Base-by-base conservation (phyloP, 2,888 invertebrate genomes). In the Uloborus plumipes region DNA sequence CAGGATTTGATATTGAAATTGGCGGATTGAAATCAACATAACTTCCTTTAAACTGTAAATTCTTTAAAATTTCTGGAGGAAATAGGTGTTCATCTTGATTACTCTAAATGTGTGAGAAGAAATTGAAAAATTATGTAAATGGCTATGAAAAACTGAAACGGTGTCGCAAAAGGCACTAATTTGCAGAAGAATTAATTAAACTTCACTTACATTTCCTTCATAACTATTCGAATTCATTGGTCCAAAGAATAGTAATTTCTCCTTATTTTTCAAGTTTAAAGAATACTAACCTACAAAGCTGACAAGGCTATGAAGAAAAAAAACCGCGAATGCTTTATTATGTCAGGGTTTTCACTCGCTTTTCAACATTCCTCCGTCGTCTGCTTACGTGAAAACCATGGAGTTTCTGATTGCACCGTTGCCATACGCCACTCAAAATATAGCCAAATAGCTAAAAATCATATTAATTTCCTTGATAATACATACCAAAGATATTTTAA, bases 1-100 rank as follows among this genome's bases (percentile, higher is more conserved):
- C 84, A 39, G 84, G 84, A 47, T 74, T 75, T 18, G 50, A 51
- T 51, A 84, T 74, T 18, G 84, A 74, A 9, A 84, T 71, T 9
- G 81, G 81, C 7, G 81, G 77, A 58, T 84, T 53, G 62, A 84
- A 82, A 55, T 78, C 55, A 9, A 82, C 74, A 26, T 74, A 59
- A 53, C 71, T 62, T 22, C 77, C 74, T 16, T 67, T 70, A 22
- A 74, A 59, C 22, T 81, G 65, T 20, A 84, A 50, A 26, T 62
- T 72, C 47, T 51, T 53, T n/a, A 84, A 53, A 22, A 84, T 72
- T 50, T 73, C 76, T 16, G 64, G 50, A 1, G 81, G 67, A 66
- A 74, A 84, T 47, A 84, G 62, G 61, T 50, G 73, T 51, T 82
- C 84, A 13, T 69, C 80, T 39, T 55, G 20, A 39, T 58, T 66